Base-by-base conservation (phyloP, 1,140 invertebrate species). In the Agrypnia vestita region DNA sequence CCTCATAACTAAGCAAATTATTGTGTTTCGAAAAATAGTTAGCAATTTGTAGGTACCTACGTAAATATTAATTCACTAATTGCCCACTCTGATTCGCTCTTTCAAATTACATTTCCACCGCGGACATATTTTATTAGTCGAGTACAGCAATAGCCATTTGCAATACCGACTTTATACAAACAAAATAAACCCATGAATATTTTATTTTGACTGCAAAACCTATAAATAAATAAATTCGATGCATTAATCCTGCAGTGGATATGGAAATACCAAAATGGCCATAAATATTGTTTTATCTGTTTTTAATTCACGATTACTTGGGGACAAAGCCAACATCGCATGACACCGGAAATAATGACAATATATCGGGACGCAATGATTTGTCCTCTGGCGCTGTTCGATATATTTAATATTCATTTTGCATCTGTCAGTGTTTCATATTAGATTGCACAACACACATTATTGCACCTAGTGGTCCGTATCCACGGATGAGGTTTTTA, bases 221-320 rank as follows among this genome's bases (percentile, higher is more conserved):
- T 56, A 79, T 79, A 79, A 78, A 81, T 78, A 81, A 79, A 79
- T 61, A 73, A 79, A 79, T 43, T 56, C 62, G 59, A 71, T 15
- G 77, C 80, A 82, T 82, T 82, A 79, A 82, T 82, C 72, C 80
- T 74, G 62, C 55, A 72, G 43, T 71, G 77, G 76, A 73, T 74
- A 79, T 75, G 69, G 69, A 17, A 69, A 69, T 17, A 69, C 64
- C 56, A 71, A 73, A 78, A 78, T 64, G 51, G 59, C 69, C 62
- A 75, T 82, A 82, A 82, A 82, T 82, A 75, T 51, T 12, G 51
- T 55, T 79, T 75, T 82, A 82, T 82, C 76, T 79, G 61, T 82
- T 82, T 82, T 82, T 82, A 82, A 82, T 82, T 82, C 80, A 69
- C 62, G 80, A 79, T 82, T 75, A 64, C 67, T 82, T 62, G 69